These are phyloP conservation scores for Astreopora myriophthalma DNA, from an alignment of 64 coral and sea anemone species.

Conservation along the genomic window DNA sequence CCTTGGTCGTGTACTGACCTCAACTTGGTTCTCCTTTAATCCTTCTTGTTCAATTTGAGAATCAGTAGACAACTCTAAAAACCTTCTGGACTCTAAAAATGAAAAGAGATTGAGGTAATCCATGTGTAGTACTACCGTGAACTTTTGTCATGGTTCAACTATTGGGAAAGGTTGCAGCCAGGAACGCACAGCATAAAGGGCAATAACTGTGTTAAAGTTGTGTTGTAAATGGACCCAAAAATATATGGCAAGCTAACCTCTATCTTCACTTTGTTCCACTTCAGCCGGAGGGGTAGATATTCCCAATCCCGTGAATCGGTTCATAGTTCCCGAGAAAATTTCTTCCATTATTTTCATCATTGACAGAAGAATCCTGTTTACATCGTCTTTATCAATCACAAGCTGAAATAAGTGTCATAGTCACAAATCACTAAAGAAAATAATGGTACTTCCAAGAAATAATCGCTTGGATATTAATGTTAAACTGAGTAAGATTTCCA, in stretches of 20 bases:
- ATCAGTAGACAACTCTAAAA: neutral
- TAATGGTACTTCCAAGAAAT: too few relatives aligned
- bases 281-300: too few relatives aligned
- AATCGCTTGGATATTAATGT: too few relatives aligned
- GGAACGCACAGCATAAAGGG: too few relatives aligned
- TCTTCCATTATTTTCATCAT: slow-evolving; percentile 49
- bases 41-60: neutral
- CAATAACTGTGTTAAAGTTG: neutral
- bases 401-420: neutral
- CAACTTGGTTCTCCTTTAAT: neutral
- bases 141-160: too few relatives aligned
- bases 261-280: neutral
- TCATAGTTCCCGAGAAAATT: slow-evolving; percentile 21
- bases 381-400: slow-evolving; percentile 24
- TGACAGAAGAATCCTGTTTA: slow-evolving; percentile 10
- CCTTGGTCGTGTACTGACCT: neutral
- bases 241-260: neutral
- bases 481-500: too few relatives aligned
- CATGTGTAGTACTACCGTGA: too few relatives aligned
- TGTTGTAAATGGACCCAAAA: neutral
- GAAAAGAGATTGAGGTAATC: neutral
- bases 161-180: too few relatives aligned
- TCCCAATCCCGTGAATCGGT: slow-evolving; percentile 1
- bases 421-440: too few relatives aligned
- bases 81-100: neutral